Base-by-base conservation (phyloP, 2,113 vertebrate species). In the Dicerorhinus sumatrensis region DNA sequence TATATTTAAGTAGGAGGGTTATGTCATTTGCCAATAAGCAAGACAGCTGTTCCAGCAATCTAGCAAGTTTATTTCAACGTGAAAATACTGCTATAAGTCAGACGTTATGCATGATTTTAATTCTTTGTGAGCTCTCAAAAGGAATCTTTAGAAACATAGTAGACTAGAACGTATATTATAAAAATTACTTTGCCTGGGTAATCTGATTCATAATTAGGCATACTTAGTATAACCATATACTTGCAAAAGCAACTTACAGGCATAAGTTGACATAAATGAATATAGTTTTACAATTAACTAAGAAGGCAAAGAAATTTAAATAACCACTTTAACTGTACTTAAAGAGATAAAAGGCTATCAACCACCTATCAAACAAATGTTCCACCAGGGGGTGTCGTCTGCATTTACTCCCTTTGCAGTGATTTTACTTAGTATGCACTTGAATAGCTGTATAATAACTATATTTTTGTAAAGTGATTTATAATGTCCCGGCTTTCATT, bases 371-470 rank as follows among this genome's bases (percentile, higher is more conserved):
- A 95, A 96, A 82, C 42, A 62, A 84, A 77, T 25, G 83, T 18
- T 96, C 96, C 97, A 97, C 96, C 93, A 97, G 96, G 96, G 96
- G 96, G 96, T 92, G 94, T 89, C 76, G 75, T 98, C 80, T 90
- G 93, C 94, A 87, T 65, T 96, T 56, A 67, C 42, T 88, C 88
- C 63, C 42, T 73, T 23, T 79, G 85, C 13, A 16, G 72, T 3
- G 20, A 48, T 51, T 75, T 80, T 73, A 56, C 36, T 54, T 27
- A 56, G 8, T 21, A 29, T 6, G 42, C 25, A 96, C 93, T 86
- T 58, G 62, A 95, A 84, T 18, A 56, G 67, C 29, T 77, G n/a
- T 46, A 73, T 27, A 54, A 27, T 62, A 33, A 62, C 4, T 13
- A 0, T 20, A 13, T 85, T 91, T 94, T 77, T 95, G 39, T 39